Evolutionary conservation across 2,888 invertebrate genomes (phyloP).

Genomic region (Callyntrura sp.): DNA sequence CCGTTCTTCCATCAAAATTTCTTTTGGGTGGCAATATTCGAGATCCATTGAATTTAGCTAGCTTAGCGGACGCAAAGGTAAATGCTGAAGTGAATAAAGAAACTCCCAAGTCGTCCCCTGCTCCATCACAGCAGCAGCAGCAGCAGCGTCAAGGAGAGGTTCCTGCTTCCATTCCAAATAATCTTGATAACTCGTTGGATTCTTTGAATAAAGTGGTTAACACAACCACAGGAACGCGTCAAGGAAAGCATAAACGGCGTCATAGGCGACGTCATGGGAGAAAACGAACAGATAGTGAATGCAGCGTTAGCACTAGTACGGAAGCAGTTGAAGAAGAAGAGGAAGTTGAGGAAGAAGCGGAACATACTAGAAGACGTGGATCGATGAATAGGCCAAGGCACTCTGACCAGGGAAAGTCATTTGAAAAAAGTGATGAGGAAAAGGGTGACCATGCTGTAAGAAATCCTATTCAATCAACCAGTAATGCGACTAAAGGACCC

Average conservation of each 20-base stretch:
- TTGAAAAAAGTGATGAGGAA: constrained; percentile 56
- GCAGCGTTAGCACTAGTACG: constrained; percentile 78
- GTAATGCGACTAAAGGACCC: neutral
- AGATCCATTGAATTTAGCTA: constrained; percentile 97
- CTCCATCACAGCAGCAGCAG: constrained; percentile 87
- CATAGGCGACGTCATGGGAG: constrained; percentile 81
- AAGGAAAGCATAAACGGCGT: constrained; percentile 76
- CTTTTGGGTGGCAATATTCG: constrained; percentile 97
- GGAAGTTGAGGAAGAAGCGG: constrained; percentile 87
- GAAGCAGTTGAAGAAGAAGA: constrained; percentile 64
- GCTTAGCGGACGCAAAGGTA: constrained; percentile 88
- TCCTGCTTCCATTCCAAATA: constrained; percentile 96
- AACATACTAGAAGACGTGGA: constrained; percentile 86
- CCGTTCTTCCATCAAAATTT: constrained; percentile 96
- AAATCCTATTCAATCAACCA: neutral
- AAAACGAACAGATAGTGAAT: constrained; percentile 82
- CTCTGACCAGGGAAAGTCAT: constrained; percentile 59
- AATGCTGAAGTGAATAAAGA: constrained; percentile 92
- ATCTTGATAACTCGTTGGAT: constrained; percentile 94
- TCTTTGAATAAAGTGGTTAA: constrained; percentile 76
- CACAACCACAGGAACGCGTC: constrained; percentile 71
- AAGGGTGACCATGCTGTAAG: neutral
- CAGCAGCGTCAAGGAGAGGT: constrained; percentile 93
- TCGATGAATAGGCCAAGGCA: constrained; percentile 29
- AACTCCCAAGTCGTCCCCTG: constrained; percentile 96